These are phyloP conservation scores for Macrosteles quadrilineatus DNA, from an alignment of 1,140 invertebrate genomes.

Conservation along the genomic window DNA sequence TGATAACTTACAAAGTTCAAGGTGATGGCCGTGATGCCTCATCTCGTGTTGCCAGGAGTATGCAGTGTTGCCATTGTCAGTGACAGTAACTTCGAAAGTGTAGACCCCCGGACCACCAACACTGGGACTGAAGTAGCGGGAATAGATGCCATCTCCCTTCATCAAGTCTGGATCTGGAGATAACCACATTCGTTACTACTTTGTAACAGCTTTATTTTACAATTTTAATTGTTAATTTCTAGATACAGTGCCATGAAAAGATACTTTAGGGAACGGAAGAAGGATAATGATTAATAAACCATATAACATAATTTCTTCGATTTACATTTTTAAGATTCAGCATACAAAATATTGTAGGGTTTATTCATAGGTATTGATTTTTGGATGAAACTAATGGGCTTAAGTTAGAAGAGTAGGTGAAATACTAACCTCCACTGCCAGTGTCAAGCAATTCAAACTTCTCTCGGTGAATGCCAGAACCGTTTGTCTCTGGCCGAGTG, in stretches of 20 bases:
- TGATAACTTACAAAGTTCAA: slow-evolving; percentile 16
- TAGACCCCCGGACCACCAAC: slow-evolving; percentile 53
- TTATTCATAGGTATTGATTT: too few species aligned
- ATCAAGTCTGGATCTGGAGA: slow-evolving; percentile 63
- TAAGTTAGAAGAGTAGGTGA: too few species aligned
- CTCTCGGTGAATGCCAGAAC: slow-evolving; percentile 49
- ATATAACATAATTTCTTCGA: too few species aligned
- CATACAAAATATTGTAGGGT: too few species aligned
- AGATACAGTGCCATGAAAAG: too few species aligned
- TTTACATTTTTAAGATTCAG: too few species aligned
- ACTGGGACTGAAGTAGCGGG: slow-evolving; percentile 59
- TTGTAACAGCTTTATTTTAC: too few species aligned
- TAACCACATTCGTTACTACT: neutral
- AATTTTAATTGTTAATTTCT: too few species aligned
- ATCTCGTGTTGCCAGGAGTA: slow-evolving; percentile 49
- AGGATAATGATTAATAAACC: too few species aligned
- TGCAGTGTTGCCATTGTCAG: slow-evolving; percentile 55
- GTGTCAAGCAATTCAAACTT: slow-evolving; percentile 59
- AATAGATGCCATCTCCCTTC: slow-evolving; percentile 66
- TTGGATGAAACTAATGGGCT: too few species aligned
- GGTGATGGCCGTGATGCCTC: neutral
- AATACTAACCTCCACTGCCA: slow-evolving; percentile 56
- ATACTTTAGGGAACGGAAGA: too few species aligned
- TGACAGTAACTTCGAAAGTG: slow-evolving; percentile 53
- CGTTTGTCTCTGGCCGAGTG: slow-evolving; percentile 49